Percentiles rank a stretch among this genome's conserved stretches.
Conservation (phyloP, 2,113 vertebrate species). For the Lepisosteus osseus region DNA sequence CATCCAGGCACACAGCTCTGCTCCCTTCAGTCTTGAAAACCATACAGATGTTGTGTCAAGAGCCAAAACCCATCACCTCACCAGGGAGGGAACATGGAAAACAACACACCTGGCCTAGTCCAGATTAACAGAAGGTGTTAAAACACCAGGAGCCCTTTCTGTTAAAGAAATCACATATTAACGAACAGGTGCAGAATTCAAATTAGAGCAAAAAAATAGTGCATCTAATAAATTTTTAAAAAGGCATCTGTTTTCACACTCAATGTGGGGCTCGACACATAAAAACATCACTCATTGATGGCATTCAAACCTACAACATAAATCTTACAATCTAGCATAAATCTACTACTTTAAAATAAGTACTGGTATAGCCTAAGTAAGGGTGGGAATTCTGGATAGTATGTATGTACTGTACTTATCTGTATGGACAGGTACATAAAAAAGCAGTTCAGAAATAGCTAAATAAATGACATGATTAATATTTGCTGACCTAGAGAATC, state of each 20-base stretch:
- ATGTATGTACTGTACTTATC: too few relatives aligned
- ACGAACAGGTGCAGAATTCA: conserved; percentile 57
- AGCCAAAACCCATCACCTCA: not conserved
- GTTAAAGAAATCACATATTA: conserved; percentile 32
- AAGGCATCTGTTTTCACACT: conserved; percentile 43
- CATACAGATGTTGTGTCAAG: not conserved
- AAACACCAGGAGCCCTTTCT: conserved; percentile 49
- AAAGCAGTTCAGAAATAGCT: too few relatives aligned
- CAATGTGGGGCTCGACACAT: not conserved
- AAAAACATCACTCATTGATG: too few relatives aligned
- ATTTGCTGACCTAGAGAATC: too few relatives aligned
- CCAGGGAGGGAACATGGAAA: not conserved
- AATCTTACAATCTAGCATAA: too few relatives aligned
- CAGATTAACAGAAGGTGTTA: conserved; percentile 55
- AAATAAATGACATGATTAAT: too few relatives aligned
- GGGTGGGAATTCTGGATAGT: too few relatives aligned
- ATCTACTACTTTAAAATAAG: too few relatives aligned
- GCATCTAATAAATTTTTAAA: conserved; percentile 44
- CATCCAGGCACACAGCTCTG: not conserved
- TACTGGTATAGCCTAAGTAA: too few relatives aligned
- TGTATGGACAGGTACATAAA: too few relatives aligned
- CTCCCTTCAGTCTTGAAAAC: not conserved
- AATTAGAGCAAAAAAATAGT: conserved; percentile 40
- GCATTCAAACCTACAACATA: too few relatives aligned
- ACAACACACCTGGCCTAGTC: conserved; percentile 36